phyloP scores from a whole-genome alignment of 2,113 vertebrate genomes.

The Rhodinocichla rosea region DNA sequence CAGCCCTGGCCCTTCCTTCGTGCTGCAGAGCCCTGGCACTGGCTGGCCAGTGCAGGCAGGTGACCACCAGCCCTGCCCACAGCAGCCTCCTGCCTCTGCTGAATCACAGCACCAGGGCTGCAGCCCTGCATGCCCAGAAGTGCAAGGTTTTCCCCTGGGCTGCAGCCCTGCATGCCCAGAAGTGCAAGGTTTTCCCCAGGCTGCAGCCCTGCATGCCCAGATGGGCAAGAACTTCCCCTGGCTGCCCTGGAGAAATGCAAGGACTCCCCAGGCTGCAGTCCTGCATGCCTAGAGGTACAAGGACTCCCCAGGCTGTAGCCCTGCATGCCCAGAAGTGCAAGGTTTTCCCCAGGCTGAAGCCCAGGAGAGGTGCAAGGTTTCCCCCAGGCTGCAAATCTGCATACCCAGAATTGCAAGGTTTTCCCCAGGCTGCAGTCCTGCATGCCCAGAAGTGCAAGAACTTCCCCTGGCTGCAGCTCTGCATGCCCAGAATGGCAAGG shows the following conservation, averaged over 20 bases:
- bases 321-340: background rate
- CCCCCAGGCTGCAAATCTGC: too few relatives aligned
- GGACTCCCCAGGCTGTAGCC: background rate
- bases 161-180: background rate
- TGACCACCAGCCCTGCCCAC: background rate
- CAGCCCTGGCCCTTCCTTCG: accelerated
- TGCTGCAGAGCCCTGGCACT: background rate
- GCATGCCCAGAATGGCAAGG: background rate
- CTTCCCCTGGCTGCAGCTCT: background rate
- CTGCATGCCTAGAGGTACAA: background rate
- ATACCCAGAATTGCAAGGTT: too few relatives aligned
- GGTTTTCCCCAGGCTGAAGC: background rate
- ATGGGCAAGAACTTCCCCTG: accelerated
- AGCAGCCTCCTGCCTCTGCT: background rate
- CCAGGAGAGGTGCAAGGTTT: background rate
- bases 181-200: accelerated
- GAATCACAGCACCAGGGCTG: background rate
- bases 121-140: background rate
- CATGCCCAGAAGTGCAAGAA: too few relatives aligned
- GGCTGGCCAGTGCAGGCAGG: background rate
- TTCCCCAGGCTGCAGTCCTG: too few relatives aligned
- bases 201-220: background rate
- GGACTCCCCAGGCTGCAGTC: background rate
- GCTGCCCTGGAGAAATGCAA: background rate
- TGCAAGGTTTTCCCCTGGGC: accelerated